A percentile compares a stretch with the other conserved stretches of the same genome.
Evolutionary conservation across 2,113 vertebrate species (phyloP).

Genomic region (Phalacrocorax brasilianus): DNA sequence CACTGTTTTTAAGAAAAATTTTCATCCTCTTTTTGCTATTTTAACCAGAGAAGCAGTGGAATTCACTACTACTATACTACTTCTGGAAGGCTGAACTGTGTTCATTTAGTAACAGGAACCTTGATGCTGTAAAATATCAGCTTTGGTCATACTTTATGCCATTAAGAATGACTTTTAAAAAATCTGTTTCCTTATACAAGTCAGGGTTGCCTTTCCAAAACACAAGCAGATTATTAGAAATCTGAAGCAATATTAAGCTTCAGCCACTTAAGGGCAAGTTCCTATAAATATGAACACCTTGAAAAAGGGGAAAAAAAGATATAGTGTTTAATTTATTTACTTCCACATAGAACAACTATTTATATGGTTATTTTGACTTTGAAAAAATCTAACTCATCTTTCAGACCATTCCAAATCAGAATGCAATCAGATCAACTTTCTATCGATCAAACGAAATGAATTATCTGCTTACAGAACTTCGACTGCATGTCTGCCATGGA

Average conservation of each 20-base stretch:
- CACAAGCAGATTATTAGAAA: background rate
- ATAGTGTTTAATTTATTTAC: background rate
- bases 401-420: background rate
- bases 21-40: background rate
- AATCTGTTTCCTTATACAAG: background rate
- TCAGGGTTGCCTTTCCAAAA: background rate
- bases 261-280: background rate
- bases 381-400: background rate
- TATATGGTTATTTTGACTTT: background rate
- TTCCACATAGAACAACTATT: background rate
- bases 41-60: background rate
- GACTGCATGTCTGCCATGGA: background rate
- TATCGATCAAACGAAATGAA: background rate
- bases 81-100: background rate
- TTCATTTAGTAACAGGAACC: background rate
- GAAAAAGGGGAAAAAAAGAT: background rate
- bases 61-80: background rate
- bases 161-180: background rate
- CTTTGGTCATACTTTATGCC: background rate
- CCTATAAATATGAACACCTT: background rate
- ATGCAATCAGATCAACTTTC: constrained; percentile 20
- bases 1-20: background rate
- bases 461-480: background rate
- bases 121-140: background rate
- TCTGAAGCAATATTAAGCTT: background rate